A percentile compares a stretch with the other conserved stretches of the same genome.
phyloP scores from a whole-genome alignment of 1,140 invertebrate genomes.

The Muscidifurax raptorellus region DNA sequence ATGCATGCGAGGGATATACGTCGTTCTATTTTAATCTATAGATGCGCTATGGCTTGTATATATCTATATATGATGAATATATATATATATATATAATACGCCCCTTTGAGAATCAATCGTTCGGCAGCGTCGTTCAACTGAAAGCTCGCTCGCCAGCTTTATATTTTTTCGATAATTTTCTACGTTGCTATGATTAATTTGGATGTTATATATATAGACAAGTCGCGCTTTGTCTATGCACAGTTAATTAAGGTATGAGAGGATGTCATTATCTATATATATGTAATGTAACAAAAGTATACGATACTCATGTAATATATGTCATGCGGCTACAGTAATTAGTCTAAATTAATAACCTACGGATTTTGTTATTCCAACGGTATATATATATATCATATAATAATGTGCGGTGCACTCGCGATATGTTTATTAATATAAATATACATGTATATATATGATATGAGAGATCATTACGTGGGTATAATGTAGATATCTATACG shows the following conservation, averaged over 20 bases:
- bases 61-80: not conserved
- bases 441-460: slow-evolving; percentile 16
- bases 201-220: too few relatives aligned
- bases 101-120: not conserved
- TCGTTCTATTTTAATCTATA: not conserved
- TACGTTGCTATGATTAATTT: too few relatives aligned
- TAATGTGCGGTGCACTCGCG: slow-evolving; percentile 40
- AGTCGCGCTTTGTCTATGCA: not conserved
- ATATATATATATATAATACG: slow-evolving; percentile 1
- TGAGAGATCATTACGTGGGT: slow-evolving; percentile 29
- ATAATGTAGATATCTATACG: slow-evolving; percentile 15
- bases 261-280: slow-evolving; percentile 35
- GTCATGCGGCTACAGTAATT: slow-evolving; percentile 45
- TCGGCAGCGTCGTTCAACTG: not conserved
- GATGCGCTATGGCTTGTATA: not conserved
- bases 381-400: slow-evolving; percentile 17
- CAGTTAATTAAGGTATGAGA: slow-evolving; percentile 31
- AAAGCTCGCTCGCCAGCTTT: too few relatives aligned
- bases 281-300: slow-evolving; percentile 22
- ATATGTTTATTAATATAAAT: slow-evolving; percentile 12
- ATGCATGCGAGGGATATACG: not conserved
- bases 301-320: slow-evolving; percentile 36
- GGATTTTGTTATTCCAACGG: slow-evolving; percentile 33
- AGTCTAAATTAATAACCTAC: slow-evolving; percentile 47
- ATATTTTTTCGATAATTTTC: too few relatives aligned